Evolutionary conservation across 1,140 invertebrate species (phyloP), one percentile per base, ranked within the genome.

Genomic region (Adoxophyes honmai): DNA sequence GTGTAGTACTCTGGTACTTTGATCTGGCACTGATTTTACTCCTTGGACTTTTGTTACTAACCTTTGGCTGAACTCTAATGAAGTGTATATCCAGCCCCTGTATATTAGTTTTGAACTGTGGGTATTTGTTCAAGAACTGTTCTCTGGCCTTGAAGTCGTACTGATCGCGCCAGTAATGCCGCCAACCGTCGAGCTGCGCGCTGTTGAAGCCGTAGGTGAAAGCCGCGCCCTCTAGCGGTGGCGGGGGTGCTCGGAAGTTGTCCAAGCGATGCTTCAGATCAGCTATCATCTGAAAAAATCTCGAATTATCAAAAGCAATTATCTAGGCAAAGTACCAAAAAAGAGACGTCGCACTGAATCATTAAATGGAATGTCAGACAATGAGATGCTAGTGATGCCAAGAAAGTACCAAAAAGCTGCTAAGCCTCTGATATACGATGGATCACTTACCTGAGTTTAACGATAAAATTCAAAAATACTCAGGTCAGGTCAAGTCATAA

Each of bases 191-290:
- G n/a, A 96, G 67, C 64, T 91, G 90, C 4, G 92, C 86, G 0
- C 91, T 73, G 77, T 94, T 94, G 64, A 95, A 92, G 3, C 95
- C 94, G 78, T 95, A 95, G 15, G 91, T 75, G 73, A 95, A 95
- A 28, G 89, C 89, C 1, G 90, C 74, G 15, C 89, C 91, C 76
- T 94, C 91, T 21, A 95, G 66, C 1, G 93, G 91, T 4, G 83
- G 78, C 6, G 86, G 87, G 70, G 57, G 89, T 73, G 11, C 2
- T 1, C 52, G 34, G 15, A 6, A 11, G 52, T 36, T 36, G 1
- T 10, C 8, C 2, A 94, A 73, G 37, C 92, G 80, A 1, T 73
- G 39, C 64, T 91, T 88, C 6, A 94, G 78, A 70, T 93, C 92
- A 28, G 85, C 68, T 14, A 93, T 72, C 21, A 91, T 70, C 91